These are phyloP conservation scores for Ophthalmolycus amberensis DNA, from an alignment of 2,113 vertebrate species.

Conservation along the genomic window DNA sequence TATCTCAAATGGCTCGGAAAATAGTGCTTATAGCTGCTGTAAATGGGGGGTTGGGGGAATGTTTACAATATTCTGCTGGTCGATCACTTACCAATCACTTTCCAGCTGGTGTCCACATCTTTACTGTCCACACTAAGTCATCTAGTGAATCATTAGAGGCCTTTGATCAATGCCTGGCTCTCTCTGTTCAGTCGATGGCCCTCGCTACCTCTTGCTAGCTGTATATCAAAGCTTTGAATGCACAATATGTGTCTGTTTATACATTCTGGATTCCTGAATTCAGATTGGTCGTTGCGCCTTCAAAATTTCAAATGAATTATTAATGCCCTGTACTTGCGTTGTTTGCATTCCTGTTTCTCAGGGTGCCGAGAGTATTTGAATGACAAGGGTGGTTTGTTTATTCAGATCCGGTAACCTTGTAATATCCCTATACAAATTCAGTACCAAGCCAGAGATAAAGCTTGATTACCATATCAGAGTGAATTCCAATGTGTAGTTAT, in stretches of 20 bases:
- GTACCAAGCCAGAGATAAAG: neutral
- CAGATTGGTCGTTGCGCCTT: neutral
- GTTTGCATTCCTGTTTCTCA: neutral
- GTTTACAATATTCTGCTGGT: neutral
- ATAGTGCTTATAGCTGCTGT: no score
- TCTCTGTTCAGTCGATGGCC: neutral
- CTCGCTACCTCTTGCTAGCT: no score
- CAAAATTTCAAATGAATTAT: neutral
- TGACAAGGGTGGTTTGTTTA: constrained; percentile 3
- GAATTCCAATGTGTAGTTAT: neutral
- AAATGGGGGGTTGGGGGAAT: no score
- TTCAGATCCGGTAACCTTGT: neutral
- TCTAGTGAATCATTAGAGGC: neutral
- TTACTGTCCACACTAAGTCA: neutral
- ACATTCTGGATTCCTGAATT: neutral
- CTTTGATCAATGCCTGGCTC: neutral
- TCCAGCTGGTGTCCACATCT: neutral
- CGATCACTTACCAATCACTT: neutral
- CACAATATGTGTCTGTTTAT: neutral
- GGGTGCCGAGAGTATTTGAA: constrained; percentile 1
- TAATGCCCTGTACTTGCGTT: neutral
- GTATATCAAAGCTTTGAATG: neutral
- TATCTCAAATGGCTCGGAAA: no score
- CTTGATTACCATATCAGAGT: constrained; percentile 8
- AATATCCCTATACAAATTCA: constrained; percentile 10